Evolutionary conservation across 2,797 vertebrate species (phyloP), one percentile per base, ranked within the genome.

Genomic region (Thunnus albacares): DNA sequence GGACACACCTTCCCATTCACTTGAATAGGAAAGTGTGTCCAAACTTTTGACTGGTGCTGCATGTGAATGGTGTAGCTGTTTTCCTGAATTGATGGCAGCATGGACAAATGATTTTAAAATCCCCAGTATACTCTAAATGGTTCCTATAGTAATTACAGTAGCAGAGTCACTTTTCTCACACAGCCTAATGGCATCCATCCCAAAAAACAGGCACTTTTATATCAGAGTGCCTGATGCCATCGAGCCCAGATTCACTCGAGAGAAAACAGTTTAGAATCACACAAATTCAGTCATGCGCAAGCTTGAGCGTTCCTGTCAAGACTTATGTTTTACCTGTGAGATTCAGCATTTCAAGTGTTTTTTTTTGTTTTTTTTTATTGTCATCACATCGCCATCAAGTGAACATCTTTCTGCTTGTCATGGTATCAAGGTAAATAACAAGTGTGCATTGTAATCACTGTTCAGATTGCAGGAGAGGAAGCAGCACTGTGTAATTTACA

Each of bases 21-120:
- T 43, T 43, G 3, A 43, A 43, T 14, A 0, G 41, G 13, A 43
- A 43, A 43, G 41, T 13, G 12, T 43, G 41, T 43, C 13, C 41
- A 43, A 43, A 43, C 41, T 4, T 43, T 43, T 13, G 41, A 43
- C 13, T 13, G 11, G 11, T 43, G 1, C 41, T 43, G 41, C 4
- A n/a, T 56, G 35, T 30, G 61, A 74, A 6, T 71, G 65, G 62
- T 18, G 35, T 3, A 30, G 52, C 47, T 47, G 68, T 45, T 52
- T 52, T 55, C n/a, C 57, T 43, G 30, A 7, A 33, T 18, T 35
- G 28, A 77, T 51, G 30, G 30, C 28, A 24, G 57, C 45, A 11
- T 26, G 10, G 57, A 70, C 43, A 77, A 84, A 75, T 4, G 4
- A 35, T 43, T 77, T 79, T 72, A 20, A 79, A 81, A 81, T 73